These are phyloP conservation scores for Pseudochirops corinnae DNA, from an alignment of 2,797 vertebrate genomes.

Conservation along the genomic window DNA sequence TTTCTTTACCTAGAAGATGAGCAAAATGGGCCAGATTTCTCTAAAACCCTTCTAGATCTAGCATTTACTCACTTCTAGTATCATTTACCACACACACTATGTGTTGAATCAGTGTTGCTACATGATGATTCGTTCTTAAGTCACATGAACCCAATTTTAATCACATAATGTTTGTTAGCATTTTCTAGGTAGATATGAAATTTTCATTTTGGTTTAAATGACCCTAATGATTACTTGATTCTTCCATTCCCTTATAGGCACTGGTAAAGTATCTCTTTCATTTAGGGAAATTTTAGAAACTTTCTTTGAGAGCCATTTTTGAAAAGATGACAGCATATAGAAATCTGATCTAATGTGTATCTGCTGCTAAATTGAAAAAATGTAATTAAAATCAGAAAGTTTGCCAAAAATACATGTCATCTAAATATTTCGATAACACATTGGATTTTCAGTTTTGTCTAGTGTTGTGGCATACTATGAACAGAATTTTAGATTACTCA, in stretches of 20 bases:
- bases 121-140: constrained; percentile 5
- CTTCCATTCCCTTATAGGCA: neutral
- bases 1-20: neutral
- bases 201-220: constrained; percentile 12
- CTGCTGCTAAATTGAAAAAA: neutral
- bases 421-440: neutral
- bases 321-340: neutral
- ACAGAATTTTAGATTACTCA: neutral
- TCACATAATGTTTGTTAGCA: neutral
- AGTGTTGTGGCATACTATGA: neutral
- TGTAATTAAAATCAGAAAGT: neutral
- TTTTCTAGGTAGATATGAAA: constrained; percentile 18
- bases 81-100: neutral
- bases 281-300: neutral
- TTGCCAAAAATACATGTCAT: neutral
- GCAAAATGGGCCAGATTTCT: neutral
- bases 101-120: neutral
- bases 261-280: neutral
- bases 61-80: neutral
- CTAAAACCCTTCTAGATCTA: neutral
- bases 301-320: constrained; percentile 23
- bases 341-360: neutral
- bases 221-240: neutral
- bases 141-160: neutral
- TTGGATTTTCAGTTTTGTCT: constrained; percentile 38